Conservation (phyloP, 2,113 vertebrate species). For the Charadrius vociferus region DNA sequence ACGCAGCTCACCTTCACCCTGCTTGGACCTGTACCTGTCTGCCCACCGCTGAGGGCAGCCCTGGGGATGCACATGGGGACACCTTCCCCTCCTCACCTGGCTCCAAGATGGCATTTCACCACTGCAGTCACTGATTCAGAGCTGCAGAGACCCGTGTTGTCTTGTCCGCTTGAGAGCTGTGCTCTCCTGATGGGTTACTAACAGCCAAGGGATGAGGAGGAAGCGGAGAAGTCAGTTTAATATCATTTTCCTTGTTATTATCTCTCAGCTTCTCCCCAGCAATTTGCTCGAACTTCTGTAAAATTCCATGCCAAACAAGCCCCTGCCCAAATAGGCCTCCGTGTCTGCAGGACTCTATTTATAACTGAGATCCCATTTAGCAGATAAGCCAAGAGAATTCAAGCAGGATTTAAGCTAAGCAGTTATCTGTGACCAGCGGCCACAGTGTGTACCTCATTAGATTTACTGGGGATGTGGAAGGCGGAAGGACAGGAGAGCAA, state of each 20-base stretch:
- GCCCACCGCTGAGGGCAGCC: background rate
- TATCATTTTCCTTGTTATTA: conserved; percentile 1
- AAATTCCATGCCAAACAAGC: conserved; percentile 48
- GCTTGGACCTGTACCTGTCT: accelerated
- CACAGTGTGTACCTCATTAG: background rate
- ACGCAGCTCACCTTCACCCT: background rate
- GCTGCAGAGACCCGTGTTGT: accelerated
- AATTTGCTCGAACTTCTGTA: conserved; percentile 42
- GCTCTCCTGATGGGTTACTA: background rate
- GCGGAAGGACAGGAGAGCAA: background rate
- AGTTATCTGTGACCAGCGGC: conserved; percentile 57
- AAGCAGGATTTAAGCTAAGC: conserved; percentile 64
- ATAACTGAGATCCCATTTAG: conserved; percentile 46
- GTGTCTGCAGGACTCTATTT: conserved; percentile 44
- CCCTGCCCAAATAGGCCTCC: background rate
- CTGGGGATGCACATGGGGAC: accelerated
- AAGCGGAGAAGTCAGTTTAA: background rate
- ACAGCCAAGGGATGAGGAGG: background rate
- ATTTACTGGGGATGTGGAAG: background rate
- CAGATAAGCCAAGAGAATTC: conserved; percentile 59
- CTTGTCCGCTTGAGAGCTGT: background rate
- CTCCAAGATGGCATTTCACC: background rate
- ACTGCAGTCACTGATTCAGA: background rate
- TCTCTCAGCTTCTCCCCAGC: conserved; percentile 14
- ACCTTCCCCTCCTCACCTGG: background rate